Percentiles rank a stretch among this genome's conserved stretches.
Conservation (phyloP, 92 coral and sea anemone genomes). For the Porites evermanni region DNA sequence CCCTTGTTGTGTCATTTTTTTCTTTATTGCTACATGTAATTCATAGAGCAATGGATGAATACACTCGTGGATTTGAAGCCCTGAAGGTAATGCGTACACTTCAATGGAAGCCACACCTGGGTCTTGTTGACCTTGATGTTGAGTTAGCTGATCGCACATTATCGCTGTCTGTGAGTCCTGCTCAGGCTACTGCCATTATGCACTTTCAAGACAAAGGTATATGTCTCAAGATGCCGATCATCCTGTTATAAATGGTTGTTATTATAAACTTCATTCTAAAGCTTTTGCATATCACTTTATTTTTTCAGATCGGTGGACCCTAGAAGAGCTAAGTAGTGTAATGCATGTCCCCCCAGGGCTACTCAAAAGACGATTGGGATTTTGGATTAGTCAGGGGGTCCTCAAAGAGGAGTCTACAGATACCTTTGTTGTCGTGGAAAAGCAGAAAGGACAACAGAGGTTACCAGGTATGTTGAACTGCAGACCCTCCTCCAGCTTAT, state of each 20-base stretch:
- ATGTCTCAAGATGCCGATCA: not conserved
- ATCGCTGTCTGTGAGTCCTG: constrained; percentile 89
- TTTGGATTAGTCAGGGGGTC: constrained; percentile 98
- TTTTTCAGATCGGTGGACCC: constrained; percentile 85
- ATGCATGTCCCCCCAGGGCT: constrained; percentile 94
- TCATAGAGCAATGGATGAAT: constrained; percentile 92
- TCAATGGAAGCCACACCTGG: constrained; percentile 96
- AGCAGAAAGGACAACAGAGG: constrained; percentile 80
- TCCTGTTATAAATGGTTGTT: not conserved
- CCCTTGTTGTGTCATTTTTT: not conserved
- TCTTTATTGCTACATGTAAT: not conserved
- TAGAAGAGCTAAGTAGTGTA: constrained; percentile 89
- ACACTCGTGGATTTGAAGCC: constrained; percentile 88
- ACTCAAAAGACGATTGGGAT: constrained; percentile 89
- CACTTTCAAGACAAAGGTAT: constrained; percentile 97
- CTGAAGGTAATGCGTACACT: constrained; percentile 96
- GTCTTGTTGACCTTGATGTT: constrained; percentile 92
- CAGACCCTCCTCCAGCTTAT: not conserved
- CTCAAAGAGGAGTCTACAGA: constrained; percentile 89
- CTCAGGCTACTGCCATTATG: constrained; percentile 96
- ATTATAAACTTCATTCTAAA: not conserved
- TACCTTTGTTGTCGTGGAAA: constrained; percentile 87
- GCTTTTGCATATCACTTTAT: not conserved
- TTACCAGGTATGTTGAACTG: constrained; percentile 7
- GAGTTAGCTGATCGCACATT: constrained; percentile 96